Base-by-base conservation (phyloP, 2,113 vertebrate species). In the Columba livia region DNA sequence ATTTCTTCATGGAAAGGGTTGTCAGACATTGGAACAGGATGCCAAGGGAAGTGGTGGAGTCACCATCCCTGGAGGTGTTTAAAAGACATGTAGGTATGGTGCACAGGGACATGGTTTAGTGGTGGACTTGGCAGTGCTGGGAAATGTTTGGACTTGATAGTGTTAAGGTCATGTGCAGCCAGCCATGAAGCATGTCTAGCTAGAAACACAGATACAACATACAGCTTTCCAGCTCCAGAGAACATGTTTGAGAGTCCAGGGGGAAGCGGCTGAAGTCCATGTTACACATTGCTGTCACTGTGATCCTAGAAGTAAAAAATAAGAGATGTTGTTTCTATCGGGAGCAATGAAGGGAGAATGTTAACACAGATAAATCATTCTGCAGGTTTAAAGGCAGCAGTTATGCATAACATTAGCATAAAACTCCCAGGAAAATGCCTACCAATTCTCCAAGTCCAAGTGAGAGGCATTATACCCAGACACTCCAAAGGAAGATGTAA, bases 241-340 rank as follows among this genome's bases (percentile, higher is more conserved):
- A 98, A 92, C 99, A 99, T 0, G 99, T 99, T 98, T 99, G 99
- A 9, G 99, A 98, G 97, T 99, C 99, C 97, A 99, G 90, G n/a
- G 99, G 99, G 79, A 99, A 99, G 44, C 97, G 98, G 74, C 99
- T 99, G 97, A 99, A 99, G 97, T 99, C 99, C 99, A 99, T 99
- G 97, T 99, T 99, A 95, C 99, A 99, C 75, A 99, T 99, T 51
- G 99, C 98, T 21, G 99, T 99, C 61, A 99, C 99, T 3, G 99
- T 99, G 90, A 99, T 98, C 97, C 99, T 99, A 93, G 36, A 97
- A 80, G 93, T 91, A 0, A 2, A 96, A 95, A 96, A 82, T 75
- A 5, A 87, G 70, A 87, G 62, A 47, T 34, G 40, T 18, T 34
- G 31, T 92, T 84, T 73, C 51, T 64, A 5, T 40, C 40, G 74